Evolutionary conservation across 1,140 invertebrate genomes (phyloP), one percentile per base, ranked within the genome.

Genomic region (Halyomorpha halys): DNA sequence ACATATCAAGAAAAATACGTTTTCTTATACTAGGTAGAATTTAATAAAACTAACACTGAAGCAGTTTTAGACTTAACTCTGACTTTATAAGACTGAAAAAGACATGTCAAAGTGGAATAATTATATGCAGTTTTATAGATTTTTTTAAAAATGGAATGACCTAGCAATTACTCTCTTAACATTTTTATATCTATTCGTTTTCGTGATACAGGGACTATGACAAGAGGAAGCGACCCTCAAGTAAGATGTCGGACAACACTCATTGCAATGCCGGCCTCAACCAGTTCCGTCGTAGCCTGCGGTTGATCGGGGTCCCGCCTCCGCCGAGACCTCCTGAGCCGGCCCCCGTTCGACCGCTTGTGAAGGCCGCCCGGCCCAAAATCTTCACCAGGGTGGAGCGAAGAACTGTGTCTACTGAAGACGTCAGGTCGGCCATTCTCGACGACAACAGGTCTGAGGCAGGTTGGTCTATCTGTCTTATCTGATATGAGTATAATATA

Each of bases 321-420:
- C 34, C 44, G 11, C 34, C 21, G 2, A 25, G 45, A 21, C 18
- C 19, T 23, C 53, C 15, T 1, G 47, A 49, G 6, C n/a, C n/a
- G 18, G 18, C 53, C 6, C 53, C 19, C 0, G 23, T 21, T 21
- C 18, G 23, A 2, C 53, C 53, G 4, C 14, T 23, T 1, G 53
- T 56, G 34, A 67, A 64, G 44, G 59, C 47, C 23, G 66, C 65
- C 27, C 65, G 63, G 45, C 65, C 68, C 2, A 68, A 59, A 44
- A 27, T 67, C 21, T 63, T 54, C 56, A 68, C 68, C 1, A 18
- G 62, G 18, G 25, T 69, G n/a, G 39, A 61, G 18, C 51, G 64
- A 25, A 63, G 68, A 18, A 68, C 65, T 13, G 64, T 68, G 6
- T 69, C 66, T 3, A 34, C 68, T 18, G 68, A 69, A 16, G 66